Evolutionary conservation across 1,140 invertebrate species (phyloP).

Genomic region (Ephestia elutella): DNA sequence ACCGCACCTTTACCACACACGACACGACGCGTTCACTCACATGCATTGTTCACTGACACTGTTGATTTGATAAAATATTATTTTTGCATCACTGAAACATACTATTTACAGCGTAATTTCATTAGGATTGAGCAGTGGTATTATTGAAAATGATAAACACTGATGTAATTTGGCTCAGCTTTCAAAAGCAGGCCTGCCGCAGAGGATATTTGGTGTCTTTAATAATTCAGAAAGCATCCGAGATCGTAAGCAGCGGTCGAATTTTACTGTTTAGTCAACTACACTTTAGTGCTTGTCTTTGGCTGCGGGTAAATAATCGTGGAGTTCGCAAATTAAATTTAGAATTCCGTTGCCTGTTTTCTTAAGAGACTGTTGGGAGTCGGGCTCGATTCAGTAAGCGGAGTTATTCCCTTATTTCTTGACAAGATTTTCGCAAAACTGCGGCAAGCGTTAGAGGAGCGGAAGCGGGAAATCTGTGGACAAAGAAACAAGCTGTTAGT

Average conservation of each 20-base stretch:
- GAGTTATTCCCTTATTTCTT: constrained; percentile 21
- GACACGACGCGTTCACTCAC: constrained; percentile 27
- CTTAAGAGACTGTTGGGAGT: not conserved
- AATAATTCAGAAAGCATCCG: constrained; percentile 33
- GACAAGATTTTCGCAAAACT: constrained; percentile 24
- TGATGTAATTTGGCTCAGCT: constrained; percentile 17
- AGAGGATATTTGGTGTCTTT: constrained; percentile 19
- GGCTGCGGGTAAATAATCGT: not conserved
- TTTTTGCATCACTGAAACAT: not conserved
- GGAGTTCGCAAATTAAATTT: constrained; percentile 9
- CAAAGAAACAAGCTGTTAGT: constrained; percentile 65
- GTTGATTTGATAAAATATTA: not conserved
- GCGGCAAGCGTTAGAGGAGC: constrained; percentile 31
- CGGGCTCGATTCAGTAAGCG: constrained; percentile 9
- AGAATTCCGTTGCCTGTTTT: constrained; percentile 19
- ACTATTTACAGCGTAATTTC: constrained; percentile 15
- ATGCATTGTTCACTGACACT: constrained; percentile 17
- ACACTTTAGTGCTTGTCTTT: constrained; percentile 2
- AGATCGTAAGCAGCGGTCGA: constrained; percentile 16
- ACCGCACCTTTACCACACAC: constrained; percentile 42
- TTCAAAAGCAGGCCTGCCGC: constrained; percentile 17
- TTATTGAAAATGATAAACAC: constrained; percentile 21
- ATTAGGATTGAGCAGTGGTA: constrained; percentile 11
- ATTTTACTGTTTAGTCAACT: constrained; percentile 15
- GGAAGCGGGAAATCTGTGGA: constrained; percentile 52